These are phyloP conservation scores for Champsocephalus esox DNA, from an alignment of 2,797 vertebrate genomes.

Conservation along the genomic window DNA sequence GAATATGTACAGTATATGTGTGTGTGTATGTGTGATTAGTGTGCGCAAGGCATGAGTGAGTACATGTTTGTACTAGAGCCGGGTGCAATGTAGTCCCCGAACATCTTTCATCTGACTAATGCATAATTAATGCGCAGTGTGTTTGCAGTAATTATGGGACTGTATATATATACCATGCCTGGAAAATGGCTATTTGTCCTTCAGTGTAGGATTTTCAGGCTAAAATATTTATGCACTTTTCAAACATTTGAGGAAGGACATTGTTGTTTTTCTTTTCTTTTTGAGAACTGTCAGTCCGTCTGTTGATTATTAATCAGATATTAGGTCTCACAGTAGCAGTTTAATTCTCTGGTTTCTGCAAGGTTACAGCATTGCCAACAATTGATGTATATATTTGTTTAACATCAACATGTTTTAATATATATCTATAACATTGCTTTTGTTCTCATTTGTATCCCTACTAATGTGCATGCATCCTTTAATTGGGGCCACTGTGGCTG, in stretches of 20 bases:
- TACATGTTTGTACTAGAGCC: conserved; percentile 34
- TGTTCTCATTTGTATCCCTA: background rate
- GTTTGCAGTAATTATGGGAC: conserved; percentile 46
- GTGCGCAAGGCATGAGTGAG: conserved; percentile 13
- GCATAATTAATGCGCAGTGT: conserved; percentile 63
- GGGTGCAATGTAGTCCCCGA: conserved; percentile 41
- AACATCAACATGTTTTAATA: background rate
- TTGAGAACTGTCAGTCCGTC: background rate
- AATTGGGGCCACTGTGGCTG: too few species aligned
- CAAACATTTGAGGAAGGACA: conserved; percentile 10
- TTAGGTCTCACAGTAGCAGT: background rate
- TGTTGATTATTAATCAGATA: background rate
- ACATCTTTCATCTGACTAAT: conserved; percentile 50
- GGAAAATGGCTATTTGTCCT: conserved; percentile 35
- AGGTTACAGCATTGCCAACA: background rate
- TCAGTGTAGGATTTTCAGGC: conserved; percentile 10
- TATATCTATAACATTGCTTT: background rate
- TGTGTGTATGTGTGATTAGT: background rate
- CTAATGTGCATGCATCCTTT: background rate
- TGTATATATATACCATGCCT: conserved; percentile 9
- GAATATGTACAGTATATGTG: conserved; percentile 11
- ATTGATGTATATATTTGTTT: background rate
- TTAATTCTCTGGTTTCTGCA: background rate
- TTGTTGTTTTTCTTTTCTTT: background rate
- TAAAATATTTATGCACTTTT: conserved; percentile 23